A percentile compares a stretch with the other conserved stretches of the same genome.
phyloP scores from a whole-genome alignment of 2,888 invertebrate genomes.

The Syrista parreyssii region DNA sequence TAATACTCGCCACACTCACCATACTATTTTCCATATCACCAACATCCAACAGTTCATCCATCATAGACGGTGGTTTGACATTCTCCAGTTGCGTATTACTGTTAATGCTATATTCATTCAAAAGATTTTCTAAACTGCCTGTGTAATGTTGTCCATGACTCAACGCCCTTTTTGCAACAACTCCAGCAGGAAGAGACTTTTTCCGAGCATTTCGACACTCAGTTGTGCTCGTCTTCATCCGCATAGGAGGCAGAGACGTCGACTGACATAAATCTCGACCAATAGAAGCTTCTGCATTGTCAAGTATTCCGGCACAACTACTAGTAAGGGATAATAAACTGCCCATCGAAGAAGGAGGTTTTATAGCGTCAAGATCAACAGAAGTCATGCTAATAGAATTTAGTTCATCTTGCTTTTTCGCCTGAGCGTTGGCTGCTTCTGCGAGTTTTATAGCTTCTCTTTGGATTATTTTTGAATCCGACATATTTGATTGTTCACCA shows the following conservation, averaged over 20 bases:
- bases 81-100: slow-evolving; percentile 80
- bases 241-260: slow-evolving; percentile 46
- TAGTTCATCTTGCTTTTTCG: slow-evolving; percentile 68
- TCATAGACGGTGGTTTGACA: slow-evolving; percentile 85
- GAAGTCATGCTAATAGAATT: slow-evolving; percentile 73
- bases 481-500: slow-evolving; percentile 70
- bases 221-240: slow-evolving; percentile 22
- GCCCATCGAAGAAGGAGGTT: slow-evolving; percentile 83
- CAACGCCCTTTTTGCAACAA: slow-evolving; percentile 79
- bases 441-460: slow-evolving; percentile 80
- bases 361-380: slow-evolving; percentile 79
- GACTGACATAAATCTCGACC: slow-evolving; percentile 47
- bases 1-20: slow-evolving; percentile 85
- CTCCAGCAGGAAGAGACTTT: slow-evolving; percentile 77
- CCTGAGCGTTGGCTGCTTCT: slow-evolving; percentile 68
- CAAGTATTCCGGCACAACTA: slow-evolving; percentile 59
- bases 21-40: slow-evolving; percentile 84
- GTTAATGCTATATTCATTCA: slow-evolving; percentile 69
- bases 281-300: slow-evolving; percentile 34
- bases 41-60: slow-evolving; percentile 72
- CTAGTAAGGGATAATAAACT: slow-evolving; percentile 72
- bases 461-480: slow-evolving; percentile 79
- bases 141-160: slow-evolving; percentile 68
- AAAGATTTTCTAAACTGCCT: slow-evolving; percentile 74
- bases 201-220: slow-evolving; percentile 66